Evolutionary conservation across 2,113 vertebrate genomes (phyloP), one percentile per base, ranked within the genome.

Genomic region (Cyphomyrus discorhynchus): DNA sequence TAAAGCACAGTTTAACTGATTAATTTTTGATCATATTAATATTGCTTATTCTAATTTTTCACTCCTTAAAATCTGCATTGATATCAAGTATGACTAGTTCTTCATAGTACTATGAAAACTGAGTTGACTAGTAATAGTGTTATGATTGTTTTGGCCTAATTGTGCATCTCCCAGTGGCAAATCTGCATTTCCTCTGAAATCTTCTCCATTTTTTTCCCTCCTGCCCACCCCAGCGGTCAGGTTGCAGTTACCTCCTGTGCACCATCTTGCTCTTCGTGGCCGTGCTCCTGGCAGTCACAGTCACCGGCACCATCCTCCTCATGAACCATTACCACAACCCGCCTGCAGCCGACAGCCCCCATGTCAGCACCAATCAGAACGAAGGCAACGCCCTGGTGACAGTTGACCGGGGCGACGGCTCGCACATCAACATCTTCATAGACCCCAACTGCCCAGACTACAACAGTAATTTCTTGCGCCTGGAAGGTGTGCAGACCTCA

Each of bases 391-490:
- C 98, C 0, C 93, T 99, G 96, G 98, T 99, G 89, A 99, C 98
- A 5, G 97, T 99, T 0, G 98, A 99, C 93, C 95, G 96, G 56
- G 97, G 97, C 0, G 98, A 99, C 88, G 97, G 97, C 92, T 98
- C 98, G 0, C 97, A 95, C 90, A 97, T 99, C 95, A 99, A 97
- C 95, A 98, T 99, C 95, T 98, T 98, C 95, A 98, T 99, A 0
- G 98, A 99, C 93, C 98, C 98, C n/a, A 98, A 99, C 94, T 99
- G 98, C 93, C 98, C 98, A 0, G 97, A 97, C 85, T 96, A 97
- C 0, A 94, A 96, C 0, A 95, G 96, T 45, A 94, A 97, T 93
- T 96, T 99, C 27, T 91, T 97, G 83, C 97, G 96, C 15, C 91
- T 99, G 94, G 98, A 99, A 91, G 97, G 96, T 0, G 96, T 97